These are phyloP conservation scores for Candidula unifasciata DNA, from an alignment of 2,888 invertebrate species.

Conservation along the genomic window DNA sequence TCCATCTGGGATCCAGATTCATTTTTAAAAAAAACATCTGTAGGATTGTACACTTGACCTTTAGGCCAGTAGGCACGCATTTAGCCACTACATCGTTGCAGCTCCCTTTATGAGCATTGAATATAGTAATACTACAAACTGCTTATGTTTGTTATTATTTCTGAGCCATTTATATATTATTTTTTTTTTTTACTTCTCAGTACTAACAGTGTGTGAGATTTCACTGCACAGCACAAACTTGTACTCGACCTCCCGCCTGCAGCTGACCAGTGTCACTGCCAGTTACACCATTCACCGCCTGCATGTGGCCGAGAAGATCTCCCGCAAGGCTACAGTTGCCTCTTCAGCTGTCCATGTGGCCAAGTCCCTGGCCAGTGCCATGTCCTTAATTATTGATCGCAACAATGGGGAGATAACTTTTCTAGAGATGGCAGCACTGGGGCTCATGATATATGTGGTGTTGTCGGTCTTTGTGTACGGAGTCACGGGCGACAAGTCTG, in stretches of 20 bases:
- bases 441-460: constrained; percentile 44
- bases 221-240: constrained; percentile 63
- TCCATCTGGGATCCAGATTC: too few species aligned
- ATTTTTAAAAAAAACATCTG: too few species aligned
- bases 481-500: constrained; percentile 51
- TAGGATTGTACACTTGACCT: too few species aligned
- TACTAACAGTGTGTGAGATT: constrained; percentile 67
- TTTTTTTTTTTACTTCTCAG: constrained; percentile 38
- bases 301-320: constrained; percentile 62
- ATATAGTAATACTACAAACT: too few species aligned
- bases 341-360: constrained; percentile 65
- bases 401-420: constrained; percentile 49
- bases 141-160: too few species aligned
- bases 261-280: constrained; percentile 61
- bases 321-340: constrained; percentile 57
- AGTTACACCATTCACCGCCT: constrained; percentile 68
- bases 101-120: too few species aligned
- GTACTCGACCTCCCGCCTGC: constrained; percentile 63
- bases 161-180: too few species aligned
- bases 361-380: constrained; percentile 61
- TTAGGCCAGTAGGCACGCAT: too few species aligned
- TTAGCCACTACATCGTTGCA: too few species aligned
- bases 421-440: constrained; percentile 41
- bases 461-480: constrained; percentile 64
- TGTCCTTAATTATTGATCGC: constrained; percentile 53